Conservation (phyloP, 2,888 invertebrate species). For the Philonicus albiceps region DNA sequence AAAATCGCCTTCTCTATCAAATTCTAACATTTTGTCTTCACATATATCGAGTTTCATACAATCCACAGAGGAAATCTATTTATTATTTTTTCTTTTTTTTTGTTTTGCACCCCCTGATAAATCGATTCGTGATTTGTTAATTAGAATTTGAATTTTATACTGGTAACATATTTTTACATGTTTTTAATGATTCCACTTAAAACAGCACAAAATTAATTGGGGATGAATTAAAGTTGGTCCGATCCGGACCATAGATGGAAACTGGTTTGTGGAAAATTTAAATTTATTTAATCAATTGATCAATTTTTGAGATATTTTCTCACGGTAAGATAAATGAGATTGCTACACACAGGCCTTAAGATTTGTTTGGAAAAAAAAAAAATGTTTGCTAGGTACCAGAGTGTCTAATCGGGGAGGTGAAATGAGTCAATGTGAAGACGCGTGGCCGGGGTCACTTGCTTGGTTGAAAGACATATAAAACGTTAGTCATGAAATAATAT, state of each 20-base stretch:
- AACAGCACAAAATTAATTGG: background rate
- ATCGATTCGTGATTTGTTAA: background rate
- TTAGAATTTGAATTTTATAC: background rate
- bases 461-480: background rate
- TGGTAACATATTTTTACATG: background rate
- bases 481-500: background rate
- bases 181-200: background rate
- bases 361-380: background rate
- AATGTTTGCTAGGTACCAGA: background rate
- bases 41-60: background rate
- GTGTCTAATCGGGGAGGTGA: background rate
- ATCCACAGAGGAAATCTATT: background rate
- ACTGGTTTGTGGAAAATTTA: background rate
- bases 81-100: no score
- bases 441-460: background rate
- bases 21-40: background rate
- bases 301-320: constrained; percentile 2
- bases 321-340: constrained; percentile 1
- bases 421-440: background rate
- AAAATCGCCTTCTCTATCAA: background rate
- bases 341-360: background rate
- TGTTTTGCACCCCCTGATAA: background rate
- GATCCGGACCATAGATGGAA: background rate
- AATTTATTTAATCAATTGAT: background rate
- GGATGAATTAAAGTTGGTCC: background rate